Evolutionary conservation across 2,797 vertebrate species (phyloP).

Genomic region (Syncerus caffer): DNA sequence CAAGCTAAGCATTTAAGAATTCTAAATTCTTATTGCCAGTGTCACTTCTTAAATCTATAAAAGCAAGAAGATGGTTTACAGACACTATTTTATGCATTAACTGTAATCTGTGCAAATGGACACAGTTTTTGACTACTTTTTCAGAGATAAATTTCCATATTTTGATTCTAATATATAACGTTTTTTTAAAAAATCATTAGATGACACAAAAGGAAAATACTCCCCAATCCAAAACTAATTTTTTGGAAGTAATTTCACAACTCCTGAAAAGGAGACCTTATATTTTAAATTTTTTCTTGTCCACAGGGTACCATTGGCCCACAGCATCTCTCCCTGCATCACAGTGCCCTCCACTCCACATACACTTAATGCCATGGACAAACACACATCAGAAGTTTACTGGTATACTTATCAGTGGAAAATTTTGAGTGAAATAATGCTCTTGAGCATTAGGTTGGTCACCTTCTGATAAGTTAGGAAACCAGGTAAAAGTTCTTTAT

Average conservation of each 20-base stretch:
- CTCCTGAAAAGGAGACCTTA: not conserved
- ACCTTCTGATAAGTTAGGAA: not conserved
- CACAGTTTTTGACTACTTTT: conserved; percentile 18
- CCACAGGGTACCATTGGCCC: not conserved
- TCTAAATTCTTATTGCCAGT: not conserved
- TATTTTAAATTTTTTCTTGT: not conserved
- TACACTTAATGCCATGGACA: not conserved
- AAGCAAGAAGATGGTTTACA: not conserved
- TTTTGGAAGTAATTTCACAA: conserved; percentile 3
- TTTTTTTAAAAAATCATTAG: not conserved
- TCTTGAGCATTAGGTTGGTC: not conserved
- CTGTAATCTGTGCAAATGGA: not conserved
- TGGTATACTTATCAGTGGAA: not conserved
- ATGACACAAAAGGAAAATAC: not conserved
- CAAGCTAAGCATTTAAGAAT: not conserved
- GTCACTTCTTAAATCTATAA: not conserved
- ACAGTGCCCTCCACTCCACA: not conserved
- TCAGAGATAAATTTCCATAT: not conserved
- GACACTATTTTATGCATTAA: not conserved
- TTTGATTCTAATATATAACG: not conserved
- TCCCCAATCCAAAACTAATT: not conserved
- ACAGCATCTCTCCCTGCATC: not conserved
- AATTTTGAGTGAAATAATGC: not conserved
- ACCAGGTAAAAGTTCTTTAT: not conserved
- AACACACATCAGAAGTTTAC: not conserved